Conservation (phyloP, 1,140 invertebrate genomes). For the Monochamus saltuarius region DNA sequence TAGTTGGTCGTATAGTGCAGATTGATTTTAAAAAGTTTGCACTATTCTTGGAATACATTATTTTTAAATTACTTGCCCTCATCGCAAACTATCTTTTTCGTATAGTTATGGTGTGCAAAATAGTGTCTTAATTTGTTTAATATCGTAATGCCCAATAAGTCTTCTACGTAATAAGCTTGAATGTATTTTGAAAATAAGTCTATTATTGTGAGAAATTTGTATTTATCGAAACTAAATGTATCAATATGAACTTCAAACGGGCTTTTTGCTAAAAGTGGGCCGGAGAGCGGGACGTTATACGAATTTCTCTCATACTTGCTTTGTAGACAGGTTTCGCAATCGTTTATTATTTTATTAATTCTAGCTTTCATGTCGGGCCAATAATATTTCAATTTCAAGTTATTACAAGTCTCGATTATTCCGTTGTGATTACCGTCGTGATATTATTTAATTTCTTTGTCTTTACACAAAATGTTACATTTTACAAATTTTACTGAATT, state of each 20-base stretch:
- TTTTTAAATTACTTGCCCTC: slow-evolving; percentile 4
- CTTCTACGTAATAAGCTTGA: neutral
- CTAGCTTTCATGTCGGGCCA: slow-evolving; percentile 24
- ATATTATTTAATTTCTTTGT: slow-evolving; percentile 17
- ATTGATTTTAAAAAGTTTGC: slow-evolving; percentile 1
- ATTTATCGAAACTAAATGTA: slow-evolving; percentile 31
- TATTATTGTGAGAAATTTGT: slow-evolving; percentile 37
- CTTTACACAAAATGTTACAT: neutral
- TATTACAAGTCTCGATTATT: slow-evolving; percentile 26
- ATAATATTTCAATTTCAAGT: slow-evolving; percentile 27
- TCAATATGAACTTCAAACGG: slow-evolving; percentile 27
- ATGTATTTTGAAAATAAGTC: slow-evolving; percentile 31
- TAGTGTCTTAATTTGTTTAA: neutral
- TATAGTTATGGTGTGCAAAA: neutral
- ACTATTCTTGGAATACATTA: too few relatives aligned
- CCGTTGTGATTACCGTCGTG: slow-evolving; percentile 26
- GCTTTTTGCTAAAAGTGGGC: too few relatives aligned
- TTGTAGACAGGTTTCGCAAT: slow-evolving; percentile 30
- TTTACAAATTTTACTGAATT: neutral
- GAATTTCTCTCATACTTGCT: slow-evolving; percentile 29
- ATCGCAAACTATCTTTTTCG: neutral
- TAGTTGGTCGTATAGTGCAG: neutral
- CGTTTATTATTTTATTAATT: slow-evolving; percentile 23
- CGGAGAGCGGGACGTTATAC: too few relatives aligned
- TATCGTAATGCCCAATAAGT: neutral